phyloP scores from a whole-genome alignment of 2,113 vertebrate genomes.

The Laterallus jamaicensis region DNA sequence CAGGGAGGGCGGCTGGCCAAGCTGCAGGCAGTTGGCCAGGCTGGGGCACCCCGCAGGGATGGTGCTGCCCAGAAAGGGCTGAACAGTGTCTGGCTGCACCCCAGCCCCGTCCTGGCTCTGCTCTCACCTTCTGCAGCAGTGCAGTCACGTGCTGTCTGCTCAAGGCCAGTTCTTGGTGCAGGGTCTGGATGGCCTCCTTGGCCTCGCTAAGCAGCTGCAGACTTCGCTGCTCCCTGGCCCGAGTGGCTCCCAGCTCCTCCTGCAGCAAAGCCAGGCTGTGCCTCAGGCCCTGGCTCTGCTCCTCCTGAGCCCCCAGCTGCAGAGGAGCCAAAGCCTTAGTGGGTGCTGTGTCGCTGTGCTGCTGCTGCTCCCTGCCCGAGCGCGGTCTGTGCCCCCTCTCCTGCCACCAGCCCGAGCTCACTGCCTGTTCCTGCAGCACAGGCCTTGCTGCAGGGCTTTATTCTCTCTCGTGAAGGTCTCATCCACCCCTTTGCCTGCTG shows the following conservation, averaged over 20 bases:
- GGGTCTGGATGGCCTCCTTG: conserved; percentile 39
- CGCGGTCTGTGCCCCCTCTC: neutral
- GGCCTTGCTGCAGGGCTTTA: conserved; percentile 24
- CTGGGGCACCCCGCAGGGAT: neutral
- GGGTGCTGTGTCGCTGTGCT: neutral
- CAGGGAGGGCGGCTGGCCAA: neutral
- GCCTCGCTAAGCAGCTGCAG: conserved; percentile 9
- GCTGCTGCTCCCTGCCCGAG: neutral
- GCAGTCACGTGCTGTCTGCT: conserved; percentile 59
- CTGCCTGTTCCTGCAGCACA: conserved; percentile 46
- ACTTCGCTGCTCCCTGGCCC: neutral
- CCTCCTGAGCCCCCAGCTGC: neutral
- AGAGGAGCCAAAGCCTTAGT: rapidly evolving
- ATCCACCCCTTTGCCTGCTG: conserved; percentile 30
- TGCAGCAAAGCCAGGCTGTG: conserved; percentile 15
- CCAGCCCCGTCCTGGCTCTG: neutral
- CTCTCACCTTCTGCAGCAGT: conserved; percentile 66
- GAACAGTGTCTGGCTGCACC: neutral
- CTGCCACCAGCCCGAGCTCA: neutral
- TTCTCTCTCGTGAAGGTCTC: conserved; percentile 30
- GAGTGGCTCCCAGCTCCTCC: conserved; percentile 41
- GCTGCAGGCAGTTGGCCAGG: neutral
- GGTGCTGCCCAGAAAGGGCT: neutral
- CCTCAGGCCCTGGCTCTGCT: neutral
- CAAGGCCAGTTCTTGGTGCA: conserved; percentile 35